Evolutionary conservation across 2,888 invertebrate genomes (phyloP), one percentile per base, ranked within the genome.

Genomic region (Himalopsyche anomala): DNA sequence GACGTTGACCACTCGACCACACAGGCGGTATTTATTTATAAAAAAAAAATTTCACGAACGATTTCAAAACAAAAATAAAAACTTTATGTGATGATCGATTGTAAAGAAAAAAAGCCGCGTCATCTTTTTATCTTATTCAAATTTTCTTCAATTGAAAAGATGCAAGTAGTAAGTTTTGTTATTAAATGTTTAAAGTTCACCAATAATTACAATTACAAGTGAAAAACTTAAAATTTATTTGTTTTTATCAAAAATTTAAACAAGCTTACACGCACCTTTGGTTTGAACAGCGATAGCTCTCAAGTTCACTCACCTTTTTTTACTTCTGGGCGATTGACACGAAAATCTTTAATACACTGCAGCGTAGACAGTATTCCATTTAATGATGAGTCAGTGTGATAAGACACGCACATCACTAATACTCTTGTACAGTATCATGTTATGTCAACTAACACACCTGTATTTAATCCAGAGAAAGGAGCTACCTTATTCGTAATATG

Each of bases 321-420:
- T 36, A 40, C 55, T 62, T 36, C 12, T 38, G 82, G 54, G 82
- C 36, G 56, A 19, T 56, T 56, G 51, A 82, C 55, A 42, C 38
- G 82, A 40, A 40, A 82, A 56, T 82, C 62, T 55, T 55, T 56
- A 55, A 62, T 19, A 56, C 40, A 56, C 38, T 55, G 82, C 85
- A 54, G 69, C 12, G 85, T 74, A 85, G 80, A 40, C 80, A 42
- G 40, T 38, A 80, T 42, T 80, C n/a, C 38, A 82, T 69, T 85
- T 82, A 79, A 82, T 82, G 85, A 85, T 85, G 85, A 55, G 82
- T 51, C 69, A 79, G 74, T 40, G 85, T 54, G 85, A 85, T 85
- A 85, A 62, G 85, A 79, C 85, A 85, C 85, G 85, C 85, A 69
- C 74, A 19, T 80, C 51, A 54, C 28, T 56, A 83, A 62, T 62